These are phyloP conservation scores for Nanger granti DNA, from an alignment of 2,113 vertebrate species.

Conservation along the genomic window DNA sequence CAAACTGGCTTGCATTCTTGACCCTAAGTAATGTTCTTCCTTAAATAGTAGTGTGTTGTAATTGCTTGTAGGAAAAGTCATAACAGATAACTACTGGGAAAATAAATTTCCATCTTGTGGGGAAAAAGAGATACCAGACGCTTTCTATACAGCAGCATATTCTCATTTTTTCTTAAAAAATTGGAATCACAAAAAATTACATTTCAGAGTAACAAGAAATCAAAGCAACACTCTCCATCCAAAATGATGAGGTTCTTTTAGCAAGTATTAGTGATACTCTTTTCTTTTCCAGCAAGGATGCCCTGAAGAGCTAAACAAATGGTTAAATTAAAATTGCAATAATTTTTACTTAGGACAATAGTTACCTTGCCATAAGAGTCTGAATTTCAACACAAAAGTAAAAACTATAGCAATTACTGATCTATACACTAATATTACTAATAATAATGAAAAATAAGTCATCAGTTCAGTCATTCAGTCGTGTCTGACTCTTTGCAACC, in stretches of 20 bases:
- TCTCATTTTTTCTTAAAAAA: not conserved
- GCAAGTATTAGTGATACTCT: not conserved
- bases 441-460: not conserved
- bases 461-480: not conserved
- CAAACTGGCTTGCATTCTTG: not conserved
- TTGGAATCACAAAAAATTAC: not conserved
- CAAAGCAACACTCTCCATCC: not conserved
- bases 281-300: not conserved
- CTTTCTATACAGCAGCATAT: not conserved
- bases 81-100: not conserved
- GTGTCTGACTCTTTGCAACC: not conserved
- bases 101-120: not conserved
- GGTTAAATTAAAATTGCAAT: not conserved
- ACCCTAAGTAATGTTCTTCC: not conserved
- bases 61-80: not conserved
- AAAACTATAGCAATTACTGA: not conserved
- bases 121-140: not conserved
- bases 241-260: not conserved
- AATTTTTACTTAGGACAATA: not conserved
- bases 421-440: not conserved
- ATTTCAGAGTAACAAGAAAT: not conserved
- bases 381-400: slow-evolving; percentile 22
- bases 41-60: not conserved
- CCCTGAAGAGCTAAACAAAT: not conserved
- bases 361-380: not conserved